phyloP scores from a whole-genome alignment of 2,888 invertebrate species.

The Metalampra italica region DNA sequence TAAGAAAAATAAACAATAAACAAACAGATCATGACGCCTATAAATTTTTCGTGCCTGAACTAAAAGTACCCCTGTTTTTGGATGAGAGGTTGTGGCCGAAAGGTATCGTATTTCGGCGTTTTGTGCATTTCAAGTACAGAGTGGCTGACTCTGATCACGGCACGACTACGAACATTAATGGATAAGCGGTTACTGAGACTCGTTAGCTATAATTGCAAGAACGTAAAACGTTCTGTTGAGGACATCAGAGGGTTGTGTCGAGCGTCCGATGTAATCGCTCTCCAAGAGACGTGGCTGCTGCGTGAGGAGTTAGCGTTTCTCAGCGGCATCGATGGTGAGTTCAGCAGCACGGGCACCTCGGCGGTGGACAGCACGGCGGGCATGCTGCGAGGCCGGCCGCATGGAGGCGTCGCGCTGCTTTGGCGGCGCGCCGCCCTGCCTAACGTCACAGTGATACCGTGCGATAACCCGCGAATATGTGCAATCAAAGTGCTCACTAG shows the following conservation, averaged over 20 bases:
- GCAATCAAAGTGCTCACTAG: constrained; percentile 8
- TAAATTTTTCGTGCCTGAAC: constrained; percentile 12
- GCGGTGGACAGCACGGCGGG: constrained; percentile 14
- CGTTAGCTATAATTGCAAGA: constrained; percentile 11
- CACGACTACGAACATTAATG: neutral
- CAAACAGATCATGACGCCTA: constrained; percentile 9
- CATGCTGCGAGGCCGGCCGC: constrained; percentile 12
- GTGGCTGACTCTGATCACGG: neutral
- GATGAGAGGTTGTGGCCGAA: constrained; percentile 14
- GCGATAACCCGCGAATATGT: constrained; percentile 11
- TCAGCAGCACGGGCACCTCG: constrained; percentile 5
- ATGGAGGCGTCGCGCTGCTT: constrained; percentile 16
- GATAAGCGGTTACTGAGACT: neutral
- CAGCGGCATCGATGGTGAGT: constrained; percentile 3
- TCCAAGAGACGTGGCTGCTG: constrained; percentile 14
- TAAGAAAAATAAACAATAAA: too few species aligned
- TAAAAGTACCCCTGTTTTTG: constrained; percentile 10
- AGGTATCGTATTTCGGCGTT: constrained; percentile 14
- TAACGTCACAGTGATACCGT: constrained; percentile 12
- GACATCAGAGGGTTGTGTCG: constrained; percentile 2
- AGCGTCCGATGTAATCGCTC: constrained; percentile 6
- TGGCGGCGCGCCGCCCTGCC: constrained; percentile 11
- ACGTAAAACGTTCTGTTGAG: constrained; percentile 11
- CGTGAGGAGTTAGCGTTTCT: constrained; percentile 10
- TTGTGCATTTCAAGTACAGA: constrained; percentile 12